Conservation (phyloP, 2,113 vertebrate genomes). For the Phaethon lepturus region DNA sequence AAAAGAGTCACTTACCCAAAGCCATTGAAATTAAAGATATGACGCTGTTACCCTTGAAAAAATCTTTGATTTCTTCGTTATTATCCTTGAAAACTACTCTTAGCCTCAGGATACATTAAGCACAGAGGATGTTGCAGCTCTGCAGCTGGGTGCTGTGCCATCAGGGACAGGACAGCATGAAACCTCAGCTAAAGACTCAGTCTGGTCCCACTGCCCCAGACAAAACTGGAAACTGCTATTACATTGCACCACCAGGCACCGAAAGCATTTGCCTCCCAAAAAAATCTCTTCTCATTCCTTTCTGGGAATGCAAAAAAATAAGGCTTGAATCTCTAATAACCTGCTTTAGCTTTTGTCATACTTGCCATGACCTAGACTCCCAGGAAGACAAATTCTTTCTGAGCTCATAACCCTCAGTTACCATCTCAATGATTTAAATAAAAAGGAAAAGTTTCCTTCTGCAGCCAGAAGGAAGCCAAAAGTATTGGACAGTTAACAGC, state of each 20-base stretch:
- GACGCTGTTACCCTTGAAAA: not conserved
- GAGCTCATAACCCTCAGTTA: not conserved
- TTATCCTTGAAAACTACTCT: not conserved
- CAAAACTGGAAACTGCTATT: not conserved
- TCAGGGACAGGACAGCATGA: not conserved
- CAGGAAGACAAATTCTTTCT: not conserved
- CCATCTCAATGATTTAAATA: conserved; percentile 18
- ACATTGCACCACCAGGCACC: accelerated
- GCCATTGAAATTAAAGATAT: not conserved
- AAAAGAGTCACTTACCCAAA: not conserved
- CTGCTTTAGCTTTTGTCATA: not conserved
- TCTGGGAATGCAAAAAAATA: not conserved
- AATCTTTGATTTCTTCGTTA: not conserved
- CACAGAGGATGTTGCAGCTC: not conserved
- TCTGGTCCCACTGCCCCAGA: not conserved
- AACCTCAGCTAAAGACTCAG: not conserved
- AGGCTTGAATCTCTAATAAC: not conserved
- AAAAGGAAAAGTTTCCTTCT: not conserved
- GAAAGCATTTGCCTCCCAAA: not conserved
- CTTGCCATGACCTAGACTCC: not conserved
- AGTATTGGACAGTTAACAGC: not conserved
- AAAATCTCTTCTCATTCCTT: not conserved
- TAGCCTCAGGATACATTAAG: not conserved
- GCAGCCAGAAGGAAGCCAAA: conserved; percentile 1
- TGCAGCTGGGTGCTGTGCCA: not conserved